These are phyloP conservation scores for Tragelaphus buxtoni DNA, from an alignment of 2,113 vertebrate genomes.

Conservation along the genomic window DNA sequence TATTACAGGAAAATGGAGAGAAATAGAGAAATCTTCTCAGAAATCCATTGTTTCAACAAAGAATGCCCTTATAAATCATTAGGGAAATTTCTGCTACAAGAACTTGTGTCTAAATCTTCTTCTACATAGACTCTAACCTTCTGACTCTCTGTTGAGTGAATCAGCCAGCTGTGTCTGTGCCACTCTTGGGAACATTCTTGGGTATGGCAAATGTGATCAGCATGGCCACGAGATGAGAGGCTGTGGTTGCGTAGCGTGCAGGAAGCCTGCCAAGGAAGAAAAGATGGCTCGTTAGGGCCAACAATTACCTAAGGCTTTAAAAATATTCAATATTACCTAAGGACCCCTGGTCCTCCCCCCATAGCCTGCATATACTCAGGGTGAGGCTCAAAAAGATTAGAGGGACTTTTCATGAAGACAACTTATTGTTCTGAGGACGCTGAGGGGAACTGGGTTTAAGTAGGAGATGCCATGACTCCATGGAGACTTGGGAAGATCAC, in stretches of 20 bases:
- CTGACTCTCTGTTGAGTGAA: neutral
- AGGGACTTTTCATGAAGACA: neutral
- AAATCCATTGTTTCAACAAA: conserved; percentile 40
- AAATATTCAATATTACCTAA: neutral
- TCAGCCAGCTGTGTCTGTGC: neutral
- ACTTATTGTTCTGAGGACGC: neutral
- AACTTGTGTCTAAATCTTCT: neutral
- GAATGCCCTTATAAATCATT: neutral
- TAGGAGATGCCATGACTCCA: neutral
- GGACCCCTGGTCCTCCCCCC: neutral
- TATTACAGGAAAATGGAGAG: conserved; percentile 6
- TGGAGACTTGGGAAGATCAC: neutral
- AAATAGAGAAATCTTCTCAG: conserved; percentile 35
- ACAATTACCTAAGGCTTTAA: neutral
- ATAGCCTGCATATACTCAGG: neutral
- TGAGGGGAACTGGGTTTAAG: neutral
- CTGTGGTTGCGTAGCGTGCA: rapidly evolving
- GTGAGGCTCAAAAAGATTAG: neutral
- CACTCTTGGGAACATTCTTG: neutral
- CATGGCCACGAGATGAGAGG: neutral
- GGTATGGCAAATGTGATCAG: neutral
- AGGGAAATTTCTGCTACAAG: conserved; percentile 35
- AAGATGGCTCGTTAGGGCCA: neutral
- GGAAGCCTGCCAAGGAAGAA: neutral
- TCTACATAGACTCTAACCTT: conserved; percentile 29